A percentile compares a stretch with the other conserved stretches of the same genome.
phyloP scores from a whole-genome alignment of 2,797 vertebrate genomes.

The Sarcophilus harrisii region DNA sequence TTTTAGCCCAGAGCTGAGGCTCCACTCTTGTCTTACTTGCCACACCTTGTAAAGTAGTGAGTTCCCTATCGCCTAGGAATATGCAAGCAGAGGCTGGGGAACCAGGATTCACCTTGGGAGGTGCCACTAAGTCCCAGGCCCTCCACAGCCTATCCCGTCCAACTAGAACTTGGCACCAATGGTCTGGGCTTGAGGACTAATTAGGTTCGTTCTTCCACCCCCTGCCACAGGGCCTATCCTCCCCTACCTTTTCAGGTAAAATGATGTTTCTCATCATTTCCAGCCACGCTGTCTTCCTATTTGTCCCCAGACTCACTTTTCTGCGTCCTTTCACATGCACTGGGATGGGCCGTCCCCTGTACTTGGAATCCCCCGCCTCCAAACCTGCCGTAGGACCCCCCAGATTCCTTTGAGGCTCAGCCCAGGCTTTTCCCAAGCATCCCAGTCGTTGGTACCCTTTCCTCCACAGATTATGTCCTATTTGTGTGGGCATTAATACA shows the following conservation, averaged over 20 bases:
- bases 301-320: background rate
- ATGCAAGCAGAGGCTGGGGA: background rate
- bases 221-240: background rate
- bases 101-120: background rate
- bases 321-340: background rate
- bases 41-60: background rate
- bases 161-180: background rate
- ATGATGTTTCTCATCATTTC: background rate
- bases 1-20: no score
- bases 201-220: no score
- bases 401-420: no score
- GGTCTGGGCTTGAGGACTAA: background rate
- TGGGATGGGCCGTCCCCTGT: background rate
- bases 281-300: background rate
- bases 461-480: background rate
- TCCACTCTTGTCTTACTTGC: background rate
- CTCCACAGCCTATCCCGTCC: background rate
- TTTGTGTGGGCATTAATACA: background rate
- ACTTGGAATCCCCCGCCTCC: background rate
- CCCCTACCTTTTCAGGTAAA: background rate
- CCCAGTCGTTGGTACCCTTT: background rate
- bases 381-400: background rate
- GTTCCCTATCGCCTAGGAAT: background rate
- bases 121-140: no score
- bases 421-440: background rate